These are phyloP conservation scores for Mus minutoides DNA, from an alignment of 2,797 vertebrate genomes.

Conservation along the genomic window DNA sequence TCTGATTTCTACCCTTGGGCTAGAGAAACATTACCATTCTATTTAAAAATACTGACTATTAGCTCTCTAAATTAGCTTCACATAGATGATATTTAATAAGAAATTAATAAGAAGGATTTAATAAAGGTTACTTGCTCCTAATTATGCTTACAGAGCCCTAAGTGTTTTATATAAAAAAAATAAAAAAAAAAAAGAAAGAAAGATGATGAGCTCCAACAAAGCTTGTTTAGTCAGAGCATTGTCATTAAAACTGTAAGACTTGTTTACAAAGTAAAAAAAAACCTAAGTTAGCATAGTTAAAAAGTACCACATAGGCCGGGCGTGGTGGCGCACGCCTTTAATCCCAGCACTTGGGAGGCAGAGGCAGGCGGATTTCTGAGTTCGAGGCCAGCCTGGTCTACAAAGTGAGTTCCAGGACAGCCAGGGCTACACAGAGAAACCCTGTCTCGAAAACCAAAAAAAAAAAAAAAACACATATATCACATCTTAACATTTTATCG, in stretches of 20 bases:
- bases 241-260: slow-evolving; percentile 21
- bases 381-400: no score
- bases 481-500: neutral
- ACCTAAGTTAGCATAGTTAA: neutral
- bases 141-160: slow-evolving; percentile 39
- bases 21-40: neutral
- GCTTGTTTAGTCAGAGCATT: slow-evolving; percentile 13
- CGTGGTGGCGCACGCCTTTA: no score
- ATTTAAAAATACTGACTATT: slow-evolving; percentile 56
- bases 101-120: slow-evolving; percentile 54
- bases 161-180: slow-evolving; percentile 32
- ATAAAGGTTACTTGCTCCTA: slow-evolving; percentile 57
- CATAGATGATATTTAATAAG: slow-evolving; percentile 21
- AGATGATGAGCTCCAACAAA: neutral
- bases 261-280: slow-evolving; percentile 18
- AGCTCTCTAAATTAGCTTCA: slow-evolving; percentile 40
- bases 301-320: neutral
- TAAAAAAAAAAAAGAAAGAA: no score
- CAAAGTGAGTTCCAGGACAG: no score
- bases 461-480: no score
- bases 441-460: no score
- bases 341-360: no score
- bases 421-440: no score
- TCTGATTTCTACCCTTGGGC: slow-evolving; percentile 3
- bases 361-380: no score